phyloP scores from a whole-genome alignment of 2,888 invertebrate species.

The Acutogordius australiensis region DNA sequence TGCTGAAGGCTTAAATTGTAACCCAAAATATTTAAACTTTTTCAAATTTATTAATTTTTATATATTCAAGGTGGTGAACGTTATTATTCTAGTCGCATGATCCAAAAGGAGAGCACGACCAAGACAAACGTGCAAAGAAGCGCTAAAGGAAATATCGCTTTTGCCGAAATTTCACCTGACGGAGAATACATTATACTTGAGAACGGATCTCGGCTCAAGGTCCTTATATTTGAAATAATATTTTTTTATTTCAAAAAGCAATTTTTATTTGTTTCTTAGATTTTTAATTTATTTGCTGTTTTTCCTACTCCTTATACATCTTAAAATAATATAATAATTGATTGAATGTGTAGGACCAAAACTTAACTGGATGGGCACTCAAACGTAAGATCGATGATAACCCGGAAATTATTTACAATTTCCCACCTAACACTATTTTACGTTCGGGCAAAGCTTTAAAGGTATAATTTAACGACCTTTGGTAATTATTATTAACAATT shows the following conservation, averaged over 20 bases:
- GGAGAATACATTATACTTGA: conserved; percentile 5
- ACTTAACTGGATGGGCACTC: background rate
- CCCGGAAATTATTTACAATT: background rate
- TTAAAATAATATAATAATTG: background rate
- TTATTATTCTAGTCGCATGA: background rate
- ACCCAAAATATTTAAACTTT: too few species aligned
- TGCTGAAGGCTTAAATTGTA: too few species aligned
- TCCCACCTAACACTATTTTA: background rate
- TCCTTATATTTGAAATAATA: background rate
- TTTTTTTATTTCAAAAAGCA: too few species aligned
- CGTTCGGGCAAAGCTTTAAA: background rate
- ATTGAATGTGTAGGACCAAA: conserved; percentile 4
- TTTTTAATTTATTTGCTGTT: background rate
- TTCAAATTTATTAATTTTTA: too few species aligned
- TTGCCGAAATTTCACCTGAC: conserved; percentile 8
- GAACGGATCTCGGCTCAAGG: conserved; percentile 7
- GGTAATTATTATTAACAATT: too few species aligned
- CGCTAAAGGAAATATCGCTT: conserved; percentile 7
- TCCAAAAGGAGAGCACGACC: conserved; percentile 10
- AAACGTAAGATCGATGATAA: background rate
- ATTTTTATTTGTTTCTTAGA: too few species aligned
- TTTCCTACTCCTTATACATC: background rate
- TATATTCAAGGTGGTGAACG: background rate
- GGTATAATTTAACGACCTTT: background rate
- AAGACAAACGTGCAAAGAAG: conserved; percentile 7